Conservation (phyloP, 2,113 vertebrate genomes). For the Alosa alosa region DNA sequence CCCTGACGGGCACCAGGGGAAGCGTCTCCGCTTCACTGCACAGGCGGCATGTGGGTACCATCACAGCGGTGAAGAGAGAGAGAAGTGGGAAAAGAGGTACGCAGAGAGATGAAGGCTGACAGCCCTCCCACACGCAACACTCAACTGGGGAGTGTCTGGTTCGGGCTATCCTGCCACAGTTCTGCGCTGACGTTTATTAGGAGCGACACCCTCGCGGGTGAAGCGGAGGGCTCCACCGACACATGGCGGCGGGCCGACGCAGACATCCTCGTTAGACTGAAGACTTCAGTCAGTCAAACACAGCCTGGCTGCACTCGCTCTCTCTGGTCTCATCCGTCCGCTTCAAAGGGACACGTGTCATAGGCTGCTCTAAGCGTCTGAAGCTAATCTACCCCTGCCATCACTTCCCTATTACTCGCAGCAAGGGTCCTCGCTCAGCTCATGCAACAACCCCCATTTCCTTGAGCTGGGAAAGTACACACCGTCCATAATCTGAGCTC, state of each 20-base stretch:
- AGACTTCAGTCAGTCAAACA: neutral
- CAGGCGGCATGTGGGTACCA: neutral
- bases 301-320: neutral
- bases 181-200: neutral
- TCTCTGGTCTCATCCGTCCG: neutral
- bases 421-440: neutral
- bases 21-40: neutral
- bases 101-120: neutral
- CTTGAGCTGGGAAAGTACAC: neutral
- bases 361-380: neutral
- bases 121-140: neutral
- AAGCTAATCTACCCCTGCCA: neutral
- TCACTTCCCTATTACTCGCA: neutral
- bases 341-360: neutral
- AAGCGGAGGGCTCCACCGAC: neutral
- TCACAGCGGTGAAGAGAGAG: neutral
- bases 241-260: neutral
- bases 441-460: neutral
- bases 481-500: neutral
- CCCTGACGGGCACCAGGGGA: neutral
- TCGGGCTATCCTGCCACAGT: neutral
- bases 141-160: neutral
- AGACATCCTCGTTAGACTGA: neutral
- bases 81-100: neutral
- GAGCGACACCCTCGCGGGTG: neutral